Conservation (phyloP, 2,797 vertebrate species). For the Yasuhikotakia modesta region DNA sequence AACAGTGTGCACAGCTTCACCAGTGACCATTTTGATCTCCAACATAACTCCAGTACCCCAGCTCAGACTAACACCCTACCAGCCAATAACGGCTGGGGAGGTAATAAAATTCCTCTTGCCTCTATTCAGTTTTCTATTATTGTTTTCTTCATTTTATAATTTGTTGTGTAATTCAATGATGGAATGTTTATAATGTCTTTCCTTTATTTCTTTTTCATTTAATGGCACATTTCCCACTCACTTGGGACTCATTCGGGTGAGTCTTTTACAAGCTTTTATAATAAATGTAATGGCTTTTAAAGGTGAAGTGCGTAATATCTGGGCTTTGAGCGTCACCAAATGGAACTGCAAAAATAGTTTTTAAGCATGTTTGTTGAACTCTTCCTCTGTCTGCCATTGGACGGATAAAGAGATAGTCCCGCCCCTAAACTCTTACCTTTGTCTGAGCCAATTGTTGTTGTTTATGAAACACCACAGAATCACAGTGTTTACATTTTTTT, state of each 20-base stretch:
- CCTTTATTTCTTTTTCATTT: conserved; percentile 7
- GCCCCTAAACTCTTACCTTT: neutral
- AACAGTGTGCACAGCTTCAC: conserved; percentile 85
- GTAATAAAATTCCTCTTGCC: conserved; percentile 66
- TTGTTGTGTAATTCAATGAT: neutral
- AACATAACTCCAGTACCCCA: conserved; percentile 82
- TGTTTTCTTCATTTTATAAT: neutral
- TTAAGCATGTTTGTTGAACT: neutral
- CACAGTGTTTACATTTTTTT: neutral
- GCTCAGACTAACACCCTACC: conserved; percentile 85
- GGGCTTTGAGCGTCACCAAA: neutral
- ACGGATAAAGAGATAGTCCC: neutral
- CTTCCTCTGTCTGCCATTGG: neutral
- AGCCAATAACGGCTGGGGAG: conserved; percentile 85
- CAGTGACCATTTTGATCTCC: conserved; percentile 89
- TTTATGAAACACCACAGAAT: neutral
- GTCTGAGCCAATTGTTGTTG: neutral
- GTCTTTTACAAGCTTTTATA: conserved; percentile 31
- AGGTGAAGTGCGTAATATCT: conserved; percentile 4
- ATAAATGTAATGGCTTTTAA: conserved; percentile 1
- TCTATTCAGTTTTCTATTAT: conserved; percentile 20
- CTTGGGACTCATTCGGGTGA: conserved; percentile 47
- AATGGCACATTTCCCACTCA: conserved; percentile 16
- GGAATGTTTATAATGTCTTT: neutral
- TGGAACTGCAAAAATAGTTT: neutral